phyloP scores from a whole-genome alignment of 2,113 vertebrate genomes.

The Pseudorectes ferrugineus region DNA sequence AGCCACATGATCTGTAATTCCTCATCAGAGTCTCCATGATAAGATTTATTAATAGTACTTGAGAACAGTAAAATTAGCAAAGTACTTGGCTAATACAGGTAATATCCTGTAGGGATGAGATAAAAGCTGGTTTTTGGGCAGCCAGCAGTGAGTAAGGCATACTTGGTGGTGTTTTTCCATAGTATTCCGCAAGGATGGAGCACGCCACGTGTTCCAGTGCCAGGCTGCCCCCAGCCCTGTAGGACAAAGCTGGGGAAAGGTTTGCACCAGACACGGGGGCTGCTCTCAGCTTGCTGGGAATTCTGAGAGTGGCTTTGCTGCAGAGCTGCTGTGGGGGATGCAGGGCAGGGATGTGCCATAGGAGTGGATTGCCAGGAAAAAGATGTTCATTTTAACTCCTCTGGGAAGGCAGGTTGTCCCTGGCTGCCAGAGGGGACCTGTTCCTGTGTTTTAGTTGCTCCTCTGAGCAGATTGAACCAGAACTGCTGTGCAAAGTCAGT shows the following conservation, averaged over 20 bases:
- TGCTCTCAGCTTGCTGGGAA: background rate
- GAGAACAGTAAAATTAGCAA: background rate
- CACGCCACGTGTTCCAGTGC: rapidly evolving
- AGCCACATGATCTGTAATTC: background rate
- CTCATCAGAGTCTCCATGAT: background rate
- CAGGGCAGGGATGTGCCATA: background rate
- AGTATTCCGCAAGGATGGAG: background rate
- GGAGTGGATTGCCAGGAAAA: background rate
- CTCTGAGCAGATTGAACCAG: background rate
- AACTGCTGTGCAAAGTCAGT: background rate
- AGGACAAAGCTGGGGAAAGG: background rate
- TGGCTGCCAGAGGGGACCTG: background rate
- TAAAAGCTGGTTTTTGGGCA: background rate
- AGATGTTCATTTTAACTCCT: background rate
- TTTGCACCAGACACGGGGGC: rapidly evolving
- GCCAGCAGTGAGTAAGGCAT: background rate
- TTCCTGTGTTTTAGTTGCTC: background rate
- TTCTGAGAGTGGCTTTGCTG: background rate
- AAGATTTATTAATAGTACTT: background rate
- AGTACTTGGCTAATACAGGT: background rate
- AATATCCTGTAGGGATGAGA: background rate
- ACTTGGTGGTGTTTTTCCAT: background rate
- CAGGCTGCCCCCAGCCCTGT: background rate
- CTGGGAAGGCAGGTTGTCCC: background rate
- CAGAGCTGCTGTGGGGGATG: background rate